Base-by-base conservation (phyloP, 2,113 vertebrate species). In the Nerophis ophidion region DNA sequence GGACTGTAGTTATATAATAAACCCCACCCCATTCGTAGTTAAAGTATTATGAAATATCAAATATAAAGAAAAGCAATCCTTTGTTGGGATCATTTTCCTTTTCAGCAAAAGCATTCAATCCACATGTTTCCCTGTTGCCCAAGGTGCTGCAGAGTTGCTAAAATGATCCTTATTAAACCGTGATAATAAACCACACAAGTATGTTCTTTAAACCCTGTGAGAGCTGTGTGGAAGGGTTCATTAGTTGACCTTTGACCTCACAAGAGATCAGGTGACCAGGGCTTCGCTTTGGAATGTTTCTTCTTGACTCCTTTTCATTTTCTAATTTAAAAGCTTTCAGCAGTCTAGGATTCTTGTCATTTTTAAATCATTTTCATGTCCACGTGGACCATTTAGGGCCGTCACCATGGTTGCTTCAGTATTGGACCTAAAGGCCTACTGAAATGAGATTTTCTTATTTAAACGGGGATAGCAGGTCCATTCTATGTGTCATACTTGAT, bases 241-340 rank as follows among this genome's bases (percentile, higher is more conserved):
- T 85, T 82, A 74, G 58, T 57, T 80, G 81, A 88, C 78, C 80
- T 46, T 56, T 77, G 78, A 84, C 80, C 80, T 80, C 76, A 60
- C 63, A 52, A 75, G 66, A 73, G 80, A 85, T 83, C 81, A 85
- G 78, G 76, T 85, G 81, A 81, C 84, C 76, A 63, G 71, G 82
- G 74, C 68, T 65, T 51, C 71, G 68, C 80, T 70, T 57, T 45
- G 83, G 81, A 88, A 88, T 85, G 84, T 74, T 81, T 65, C 75
- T 76, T 70, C 66, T 69, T 70, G 74, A 81, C 77, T 80, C 46
- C 45, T 73, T 79, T 81, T 80, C 65, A 66, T 77, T 84, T 86
- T 85, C 57, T 79, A 72, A 81, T 77, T 82, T 81, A 35, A 74
- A 84, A 84, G 65, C 71, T 64, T 60, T 63, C 55, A 59, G 57